Conservation (phyloP, 2,113 vertebrate species). For the Notechis scutatus region DNA sequence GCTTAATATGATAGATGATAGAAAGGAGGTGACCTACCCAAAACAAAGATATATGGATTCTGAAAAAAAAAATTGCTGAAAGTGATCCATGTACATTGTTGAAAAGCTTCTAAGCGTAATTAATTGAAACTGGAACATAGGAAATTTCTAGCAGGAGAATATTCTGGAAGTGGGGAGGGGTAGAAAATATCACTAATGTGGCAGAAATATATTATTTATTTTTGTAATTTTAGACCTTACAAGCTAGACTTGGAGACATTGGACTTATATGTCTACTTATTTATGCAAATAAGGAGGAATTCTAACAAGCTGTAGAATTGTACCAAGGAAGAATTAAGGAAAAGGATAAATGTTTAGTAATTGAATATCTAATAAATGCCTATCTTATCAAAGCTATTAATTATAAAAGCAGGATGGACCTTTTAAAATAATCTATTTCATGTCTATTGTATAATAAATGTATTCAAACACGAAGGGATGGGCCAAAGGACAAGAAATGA, state of each 20-base stretch:
- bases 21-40: background rate
- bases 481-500: background rate
- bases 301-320: background rate
- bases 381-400: background rate
- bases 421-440: background rate
- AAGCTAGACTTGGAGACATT: background rate
- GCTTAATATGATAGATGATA: background rate
- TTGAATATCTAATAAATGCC: background rate
- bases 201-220: background rate
- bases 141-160: background rate
- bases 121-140: background rate
- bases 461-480: background rate
- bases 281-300: background rate
- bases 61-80: background rate
- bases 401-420: background rate
- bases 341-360: background rate
- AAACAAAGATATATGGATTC: background rate
- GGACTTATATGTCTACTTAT: background rate
- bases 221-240: background rate
- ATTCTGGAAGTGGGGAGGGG: background rate
- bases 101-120: background rate
- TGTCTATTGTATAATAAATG: too few species aligned
- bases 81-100: background rate
- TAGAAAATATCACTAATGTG: background rate
- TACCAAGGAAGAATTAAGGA: background rate